Evolutionary conservation across 92 coral and sea anemone genomes (phyloP).

Genomic region (Pocillopora meandrina): DNA sequence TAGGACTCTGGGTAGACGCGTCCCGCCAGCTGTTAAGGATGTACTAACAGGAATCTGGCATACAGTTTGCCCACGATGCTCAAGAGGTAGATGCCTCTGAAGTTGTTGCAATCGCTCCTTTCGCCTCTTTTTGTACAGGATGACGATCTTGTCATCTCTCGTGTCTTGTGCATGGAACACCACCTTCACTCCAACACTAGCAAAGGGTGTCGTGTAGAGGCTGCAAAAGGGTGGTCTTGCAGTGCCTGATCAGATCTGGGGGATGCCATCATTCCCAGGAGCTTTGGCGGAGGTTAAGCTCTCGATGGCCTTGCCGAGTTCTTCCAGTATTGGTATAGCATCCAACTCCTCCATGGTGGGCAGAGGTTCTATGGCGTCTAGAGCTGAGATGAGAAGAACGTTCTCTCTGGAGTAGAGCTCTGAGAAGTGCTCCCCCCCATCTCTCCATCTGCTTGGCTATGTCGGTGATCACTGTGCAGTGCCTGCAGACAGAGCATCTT

Average conservation of each 20-base stretch:
- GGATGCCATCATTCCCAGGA: no score
- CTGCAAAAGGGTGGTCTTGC: no score
- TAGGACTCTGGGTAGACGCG: no score
- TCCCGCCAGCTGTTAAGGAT: no score
- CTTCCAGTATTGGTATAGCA: no score
- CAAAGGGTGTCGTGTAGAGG: background rate
- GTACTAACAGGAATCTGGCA: no score
- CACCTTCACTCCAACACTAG: background rate
- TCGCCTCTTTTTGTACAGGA: conserved; percentile 50
- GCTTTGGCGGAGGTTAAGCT: no score
- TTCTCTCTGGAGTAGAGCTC: conserved; percentile 14
- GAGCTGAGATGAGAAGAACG: conserved; percentile 34
- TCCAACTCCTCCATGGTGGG: background rate
- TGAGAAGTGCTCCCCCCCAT: conserved; percentile 34
- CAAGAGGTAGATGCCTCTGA: background rate
- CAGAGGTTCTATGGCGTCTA: background rate
- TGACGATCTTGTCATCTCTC: conserved; percentile 35
- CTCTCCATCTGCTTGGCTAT: conserved; percentile 30
- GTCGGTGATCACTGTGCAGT: background rate
- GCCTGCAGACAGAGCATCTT: no score
- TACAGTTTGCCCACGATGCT: no score
- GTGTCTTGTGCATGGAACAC: background rate
- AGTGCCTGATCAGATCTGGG: no score
- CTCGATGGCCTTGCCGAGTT: no score
- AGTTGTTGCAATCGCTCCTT: conserved; percentile 15